Evolutionary conservation across 2,113 vertebrate genomes (phyloP), one percentile per base, ranked within the genome.

Genomic region (Xenopus borealis): DNA sequence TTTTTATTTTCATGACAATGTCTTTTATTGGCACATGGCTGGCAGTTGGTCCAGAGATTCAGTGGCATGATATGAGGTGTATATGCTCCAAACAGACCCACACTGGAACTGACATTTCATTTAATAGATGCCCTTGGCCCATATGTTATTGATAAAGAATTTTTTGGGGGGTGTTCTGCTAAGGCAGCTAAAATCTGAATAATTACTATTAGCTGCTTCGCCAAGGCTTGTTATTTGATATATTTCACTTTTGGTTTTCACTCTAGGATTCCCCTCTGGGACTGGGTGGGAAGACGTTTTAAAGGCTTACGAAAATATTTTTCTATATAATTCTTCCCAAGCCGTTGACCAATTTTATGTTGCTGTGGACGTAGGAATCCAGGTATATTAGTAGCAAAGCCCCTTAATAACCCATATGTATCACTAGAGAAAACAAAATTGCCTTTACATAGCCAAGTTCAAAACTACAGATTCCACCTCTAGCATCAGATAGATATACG

Each of bases 221-320:
- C 59, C 57, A 45, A 59, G 44, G 64, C n/a, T 76, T 63, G 62
- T 76, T 69, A 76, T 70, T 70, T 46, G 69, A 76, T 76, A 76
- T 76, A 76, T 69, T 70, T 76, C 45, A 62, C 44, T 62, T n/a
- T 53, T 62, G 65, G 65, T 57, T 70, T 63, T 76, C 47, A 46
- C 74, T 40, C 9, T 57, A 6, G 14, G 17, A 55, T n/a, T 55
- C 16, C 16, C 46, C 73, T 16, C 61, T 61, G 74, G 59, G 74
- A 76, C 59, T 70, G 74, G 74, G 74, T 44, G 74, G 74, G 69
- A 53, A 69, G 47, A 40, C 61, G 12, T 11, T 30, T 46, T 55
- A 47, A 64, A 76, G 30, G 53, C 47, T 70, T 76, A 76, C 63
- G 53, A 76, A 76, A 76, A 76, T 76, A 76, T 69, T 76, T 76